phyloP scores from a whole-genome alignment of 2,888 invertebrate genomes.

The Nomada flava region DNA sequence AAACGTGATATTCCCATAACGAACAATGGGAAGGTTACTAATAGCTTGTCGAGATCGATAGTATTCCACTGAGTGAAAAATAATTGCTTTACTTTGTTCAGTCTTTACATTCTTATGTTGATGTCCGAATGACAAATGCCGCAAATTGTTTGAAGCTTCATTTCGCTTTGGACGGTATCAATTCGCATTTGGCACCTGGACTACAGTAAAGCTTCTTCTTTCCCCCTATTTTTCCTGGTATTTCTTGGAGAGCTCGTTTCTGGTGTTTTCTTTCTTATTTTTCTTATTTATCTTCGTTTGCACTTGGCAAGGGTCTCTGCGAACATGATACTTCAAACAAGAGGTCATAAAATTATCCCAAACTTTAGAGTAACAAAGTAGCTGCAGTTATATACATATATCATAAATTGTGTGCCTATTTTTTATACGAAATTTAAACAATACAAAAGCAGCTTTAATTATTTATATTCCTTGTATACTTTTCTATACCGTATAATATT shows the following conservation, averaged over 20 bases:
- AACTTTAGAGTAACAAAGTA: no score
- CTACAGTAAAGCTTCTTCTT: background rate
- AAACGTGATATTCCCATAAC: background rate
- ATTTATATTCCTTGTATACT: no score
- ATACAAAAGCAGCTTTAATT: no score
- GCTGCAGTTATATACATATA: no score
- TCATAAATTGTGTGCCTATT: no score
- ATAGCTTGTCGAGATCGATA: background rate
- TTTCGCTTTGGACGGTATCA: background rate
- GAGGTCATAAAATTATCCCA: no score
- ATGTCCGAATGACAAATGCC: background rate
- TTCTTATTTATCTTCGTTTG: background rate
- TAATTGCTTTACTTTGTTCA: background rate
- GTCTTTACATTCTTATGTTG: background rate
- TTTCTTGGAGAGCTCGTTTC: background rate
- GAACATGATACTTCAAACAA: background rate
- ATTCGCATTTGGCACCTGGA: background rate
- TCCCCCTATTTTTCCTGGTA: background rate
- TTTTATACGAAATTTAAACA: no score
- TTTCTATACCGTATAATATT: no score
- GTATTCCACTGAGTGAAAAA: background rate
- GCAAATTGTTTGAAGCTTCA: background rate
- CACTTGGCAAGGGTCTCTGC: background rate
- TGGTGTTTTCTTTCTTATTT: background rate
- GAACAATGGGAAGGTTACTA: background rate